These are phyloP conservation scores for Sesia apiformis DNA, from an alignment of 2,888 invertebrate genomes.

Conservation along the genomic window DNA sequence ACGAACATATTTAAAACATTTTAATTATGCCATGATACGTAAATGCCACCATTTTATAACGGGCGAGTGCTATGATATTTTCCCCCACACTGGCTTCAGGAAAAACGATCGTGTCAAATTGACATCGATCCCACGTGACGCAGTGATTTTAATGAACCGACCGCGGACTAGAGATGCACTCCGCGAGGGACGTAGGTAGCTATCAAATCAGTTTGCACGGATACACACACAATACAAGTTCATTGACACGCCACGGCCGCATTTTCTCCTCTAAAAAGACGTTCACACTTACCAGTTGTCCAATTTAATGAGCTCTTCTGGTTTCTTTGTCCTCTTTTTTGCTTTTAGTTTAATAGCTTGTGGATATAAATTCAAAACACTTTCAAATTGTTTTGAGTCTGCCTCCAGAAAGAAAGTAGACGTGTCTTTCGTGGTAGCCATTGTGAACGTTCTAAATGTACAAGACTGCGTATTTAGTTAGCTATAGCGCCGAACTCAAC, in stretches of 20 bases:
- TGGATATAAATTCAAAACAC: constrained; percentile 92
- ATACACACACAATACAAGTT: constrained; percentile 76
- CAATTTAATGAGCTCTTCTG: constrained; percentile 94
- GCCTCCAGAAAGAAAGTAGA: constrained; percentile 95
- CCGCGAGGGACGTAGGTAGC: constrained; percentile 76
- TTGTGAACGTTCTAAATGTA: constrained; percentile 79
- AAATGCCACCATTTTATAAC: constrained; percentile 74
- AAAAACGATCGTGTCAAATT: constrained; percentile 75
- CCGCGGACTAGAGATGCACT: constrained; percentile 76
- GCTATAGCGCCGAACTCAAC: constrained; percentile 74
- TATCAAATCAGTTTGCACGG: constrained; percentile 77
- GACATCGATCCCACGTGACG: constrained; percentile 84
- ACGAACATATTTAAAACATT: constrained; percentile 36
- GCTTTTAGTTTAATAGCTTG: constrained; percentile 93
- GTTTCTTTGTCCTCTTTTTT: constrained; percentile 92
- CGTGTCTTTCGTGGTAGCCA: constrained; percentile 92
- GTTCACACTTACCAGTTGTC: constrained; percentile 92
- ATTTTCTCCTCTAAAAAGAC: constrained; percentile 71
- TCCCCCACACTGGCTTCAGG: constrained; percentile 69
- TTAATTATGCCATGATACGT: constrained; percentile 52
- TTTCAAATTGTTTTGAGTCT: constrained; percentile 88
- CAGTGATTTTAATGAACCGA: constrained; percentile 81
- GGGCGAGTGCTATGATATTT: constrained; percentile 70
- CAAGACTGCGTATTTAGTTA: constrained; percentile 74
- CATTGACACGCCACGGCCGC: constrained; percentile 77